Evolutionary conservation across 2,888 invertebrate genomes (phyloP).

Genomic region (Apotomis capreana): DNA sequence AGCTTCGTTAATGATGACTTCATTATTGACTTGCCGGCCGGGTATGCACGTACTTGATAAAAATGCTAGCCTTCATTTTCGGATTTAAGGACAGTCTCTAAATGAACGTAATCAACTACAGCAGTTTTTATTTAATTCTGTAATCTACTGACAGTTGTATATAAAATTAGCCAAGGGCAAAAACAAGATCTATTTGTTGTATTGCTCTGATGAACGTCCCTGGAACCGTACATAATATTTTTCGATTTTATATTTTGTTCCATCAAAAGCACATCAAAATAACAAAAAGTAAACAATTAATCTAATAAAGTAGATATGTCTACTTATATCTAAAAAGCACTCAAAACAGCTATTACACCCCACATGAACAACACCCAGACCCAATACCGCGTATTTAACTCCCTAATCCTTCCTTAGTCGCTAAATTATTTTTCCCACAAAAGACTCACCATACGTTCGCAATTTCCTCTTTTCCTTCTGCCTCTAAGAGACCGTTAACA

Average conservation of each 20-base stretch:
- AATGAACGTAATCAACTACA: background rate
- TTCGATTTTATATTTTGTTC: no score
- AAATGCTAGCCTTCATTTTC: background rate
- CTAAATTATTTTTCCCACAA: slow-evolving; percentile 32
- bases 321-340: slow-evolving; percentile 5
- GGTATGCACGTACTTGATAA: background rate
- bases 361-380: background rate
- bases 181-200: no score
- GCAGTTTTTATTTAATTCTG: no score
- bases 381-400: slow-evolving; percentile 22
- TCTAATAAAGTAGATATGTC: background rate
- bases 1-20: slow-evolving; percentile 34
- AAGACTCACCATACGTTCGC: slow-evolving; percentile 25
- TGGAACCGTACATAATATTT: no score
- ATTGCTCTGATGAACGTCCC: no score
- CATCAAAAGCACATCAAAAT: no score
- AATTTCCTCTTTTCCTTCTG: slow-evolving; percentile 29
- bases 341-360: slow-evolving; percentile 6
- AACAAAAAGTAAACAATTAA: no score
- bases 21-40: slow-evolving; percentile 14
- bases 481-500: slow-evolving; percentile 12
- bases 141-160: no score
- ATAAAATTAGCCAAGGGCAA: background rate
- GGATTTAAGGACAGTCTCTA: background rate
- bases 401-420: slow-evolving; percentile 34